A percentile compares a stretch with the other conserved stretches of the same genome.
These are phyloP conservation scores for Panulirus ornatus DNA, from an alignment of 1,140 invertebrate genomes.

Conservation along the genomic window DNA sequence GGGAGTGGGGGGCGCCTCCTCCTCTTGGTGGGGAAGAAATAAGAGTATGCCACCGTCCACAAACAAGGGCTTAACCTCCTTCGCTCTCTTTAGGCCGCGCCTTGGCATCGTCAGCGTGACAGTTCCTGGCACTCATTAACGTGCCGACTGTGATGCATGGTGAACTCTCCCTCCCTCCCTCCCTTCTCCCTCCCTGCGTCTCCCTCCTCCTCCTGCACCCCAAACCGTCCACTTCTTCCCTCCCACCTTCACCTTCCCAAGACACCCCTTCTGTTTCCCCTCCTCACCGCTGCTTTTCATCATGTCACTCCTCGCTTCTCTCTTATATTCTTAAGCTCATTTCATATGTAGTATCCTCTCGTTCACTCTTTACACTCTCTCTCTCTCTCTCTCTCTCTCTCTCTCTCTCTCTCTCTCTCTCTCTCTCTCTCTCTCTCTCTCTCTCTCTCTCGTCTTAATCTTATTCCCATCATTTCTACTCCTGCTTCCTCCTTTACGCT, in stretches of 20 bases:
- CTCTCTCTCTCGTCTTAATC: background rate
- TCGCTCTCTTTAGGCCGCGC: background rate
- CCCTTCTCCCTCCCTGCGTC: background rate
- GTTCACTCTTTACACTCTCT: background rate
- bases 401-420: background rate
- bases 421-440: constrained; percentile 3
- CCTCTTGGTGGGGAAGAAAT: constrained; percentile 8
- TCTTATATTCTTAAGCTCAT: background rate
- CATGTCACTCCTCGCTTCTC: background rate
- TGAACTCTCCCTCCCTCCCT: constrained; percentile 7
- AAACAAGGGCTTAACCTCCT: constrained; percentile 19
- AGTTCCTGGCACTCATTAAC: constrained; percentile 49
- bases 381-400: background rate
- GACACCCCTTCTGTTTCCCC: too few relatives aligned
- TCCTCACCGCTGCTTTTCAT: too few relatives aligned
- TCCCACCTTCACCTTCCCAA: background rate
- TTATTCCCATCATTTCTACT: background rate
- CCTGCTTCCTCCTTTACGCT: background rate
- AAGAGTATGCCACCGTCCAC: constrained; percentile 6
- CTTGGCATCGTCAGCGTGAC: constrained; percentile 36
- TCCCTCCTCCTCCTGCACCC: background rate
- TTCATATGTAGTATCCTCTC: background rate
- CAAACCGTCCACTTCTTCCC: background rate
- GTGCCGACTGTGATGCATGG: constrained; percentile 39
- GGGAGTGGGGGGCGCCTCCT: background rate